Conservation (phyloP, 2,113 vertebrate species). For the Strix uralensis region DNA sequence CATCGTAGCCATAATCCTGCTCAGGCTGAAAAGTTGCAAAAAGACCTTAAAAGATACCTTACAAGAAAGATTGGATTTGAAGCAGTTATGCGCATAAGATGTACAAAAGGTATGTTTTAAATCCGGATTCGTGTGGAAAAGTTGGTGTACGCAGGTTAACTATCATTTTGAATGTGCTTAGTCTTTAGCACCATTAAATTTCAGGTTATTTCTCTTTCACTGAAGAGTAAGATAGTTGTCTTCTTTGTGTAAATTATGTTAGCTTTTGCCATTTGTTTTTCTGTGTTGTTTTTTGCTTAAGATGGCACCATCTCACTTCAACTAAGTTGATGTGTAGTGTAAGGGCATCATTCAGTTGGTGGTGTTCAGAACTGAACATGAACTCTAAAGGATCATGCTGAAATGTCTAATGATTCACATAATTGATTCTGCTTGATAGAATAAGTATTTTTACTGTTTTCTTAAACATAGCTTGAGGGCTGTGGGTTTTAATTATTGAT, state of each 20-base stretch:
- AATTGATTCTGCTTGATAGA: neutral
- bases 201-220: neutral
- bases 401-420: neutral
- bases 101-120: constrained; percentile 89
- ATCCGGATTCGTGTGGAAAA: rapidly evolving
- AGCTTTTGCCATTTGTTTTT: neutral
- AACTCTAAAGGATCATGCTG: neutral
- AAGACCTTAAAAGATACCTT: constrained; percentile 92
- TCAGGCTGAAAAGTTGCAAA: constrained; percentile 90
- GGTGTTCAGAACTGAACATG: neutral
- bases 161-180: neutral
- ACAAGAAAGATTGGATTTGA: constrained; percentile 97
- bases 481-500: neutral
- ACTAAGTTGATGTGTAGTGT: neutral
- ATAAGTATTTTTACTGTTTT: neutral
- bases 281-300: neutral
- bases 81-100: constrained; percentile 98
- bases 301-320: neutral
- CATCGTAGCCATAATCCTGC: constrained; percentile 86
- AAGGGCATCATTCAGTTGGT: neutral
- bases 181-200: neutral
- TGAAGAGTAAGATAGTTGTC: neutral
- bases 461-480: neutral
- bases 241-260: neutral
- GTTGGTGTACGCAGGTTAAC: neutral